These are phyloP conservation scores for Gorsachius magnificus DNA, from an alignment of 2,797 vertebrate species.

Conservation along the genomic window DNA sequence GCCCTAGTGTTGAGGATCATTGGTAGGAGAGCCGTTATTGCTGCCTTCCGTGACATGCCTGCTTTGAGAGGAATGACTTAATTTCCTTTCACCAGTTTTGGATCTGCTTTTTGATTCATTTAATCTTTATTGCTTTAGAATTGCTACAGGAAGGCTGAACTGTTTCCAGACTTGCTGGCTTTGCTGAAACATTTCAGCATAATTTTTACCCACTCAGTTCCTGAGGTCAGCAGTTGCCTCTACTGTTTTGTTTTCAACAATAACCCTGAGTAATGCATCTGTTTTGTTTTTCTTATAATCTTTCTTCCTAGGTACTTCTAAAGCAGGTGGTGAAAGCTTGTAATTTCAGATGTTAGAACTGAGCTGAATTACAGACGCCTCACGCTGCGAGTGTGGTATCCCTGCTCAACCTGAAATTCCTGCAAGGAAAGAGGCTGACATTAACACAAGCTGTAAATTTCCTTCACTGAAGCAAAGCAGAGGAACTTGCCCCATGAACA, in stretches of 20 bases:
- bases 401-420: slow-evolving; percentile 2
- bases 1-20: neutral
- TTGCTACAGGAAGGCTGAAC: neutral
- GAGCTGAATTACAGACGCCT: neutral
- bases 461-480: neutral
- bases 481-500: neutral
- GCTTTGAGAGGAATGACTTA: neutral
- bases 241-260: neutral
- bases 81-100: neutral
- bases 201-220: neutral
- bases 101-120: neutral
- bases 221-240: neutral
- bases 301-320: slow-evolving; percentile 1
- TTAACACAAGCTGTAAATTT: neutral
- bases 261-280: neutral
- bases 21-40: neutral
- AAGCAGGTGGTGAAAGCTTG: slow-evolving; percentile 5
- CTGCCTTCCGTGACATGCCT: neutral
- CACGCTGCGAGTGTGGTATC: neutral
- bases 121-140: neutral
- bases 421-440: neutral
- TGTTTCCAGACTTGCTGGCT: neutral
- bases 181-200: neutral
- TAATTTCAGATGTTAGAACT: neutral
- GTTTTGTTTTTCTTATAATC: neutral